Conservation (phyloP, 2,113 vertebrate genomes). For the Paramormyrops kingsleyae region DNA sequence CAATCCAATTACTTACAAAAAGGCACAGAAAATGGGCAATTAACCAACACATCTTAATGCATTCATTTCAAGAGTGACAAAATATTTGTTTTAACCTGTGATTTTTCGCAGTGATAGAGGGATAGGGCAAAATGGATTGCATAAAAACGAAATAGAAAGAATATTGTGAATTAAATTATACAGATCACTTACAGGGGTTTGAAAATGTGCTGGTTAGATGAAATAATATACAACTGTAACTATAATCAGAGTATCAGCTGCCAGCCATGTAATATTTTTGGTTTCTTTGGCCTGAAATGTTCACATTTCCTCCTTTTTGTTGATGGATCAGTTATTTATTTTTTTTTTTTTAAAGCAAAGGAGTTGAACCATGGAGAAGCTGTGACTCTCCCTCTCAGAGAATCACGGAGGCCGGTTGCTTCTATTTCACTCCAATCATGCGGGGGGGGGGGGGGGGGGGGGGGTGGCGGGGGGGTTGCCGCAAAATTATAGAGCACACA, state of each 20-base stretch:
- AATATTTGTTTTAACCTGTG: background rate
- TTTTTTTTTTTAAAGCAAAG: background rate
- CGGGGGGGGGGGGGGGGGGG: slow-evolving; percentile 60
- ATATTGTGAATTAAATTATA: background rate
- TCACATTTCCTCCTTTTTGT: background rate
- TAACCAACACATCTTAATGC: background rate
- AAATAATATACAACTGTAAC: background rate
- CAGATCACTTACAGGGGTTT: background rate
- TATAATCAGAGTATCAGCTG: background rate
- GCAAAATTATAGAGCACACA: slow-evolving; percentile 61
- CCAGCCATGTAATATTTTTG: background rate
- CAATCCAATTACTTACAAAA: slow-evolving; percentile 2
- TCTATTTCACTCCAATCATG: slow-evolving; percentile 57
- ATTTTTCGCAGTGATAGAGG: background rate
- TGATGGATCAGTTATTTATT: background rate
- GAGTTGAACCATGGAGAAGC: slow-evolving; percentile 26
- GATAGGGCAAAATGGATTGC: background rate
- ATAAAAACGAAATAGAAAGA: background rate
- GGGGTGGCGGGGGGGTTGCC: slow-evolving; percentile 57
- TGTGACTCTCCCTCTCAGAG: slow-evolving; percentile 35
- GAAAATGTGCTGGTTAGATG: background rate
- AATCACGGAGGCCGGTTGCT: slow-evolving; percentile 37
- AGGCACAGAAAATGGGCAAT: background rate
- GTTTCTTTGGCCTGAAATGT: background rate
- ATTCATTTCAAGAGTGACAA: background rate